A percentile compares a stretch with the other conserved stretches of the same genome.
Conservation (phyloP, 2,113 vertebrate species). For the Anoura caudifer region DNA sequence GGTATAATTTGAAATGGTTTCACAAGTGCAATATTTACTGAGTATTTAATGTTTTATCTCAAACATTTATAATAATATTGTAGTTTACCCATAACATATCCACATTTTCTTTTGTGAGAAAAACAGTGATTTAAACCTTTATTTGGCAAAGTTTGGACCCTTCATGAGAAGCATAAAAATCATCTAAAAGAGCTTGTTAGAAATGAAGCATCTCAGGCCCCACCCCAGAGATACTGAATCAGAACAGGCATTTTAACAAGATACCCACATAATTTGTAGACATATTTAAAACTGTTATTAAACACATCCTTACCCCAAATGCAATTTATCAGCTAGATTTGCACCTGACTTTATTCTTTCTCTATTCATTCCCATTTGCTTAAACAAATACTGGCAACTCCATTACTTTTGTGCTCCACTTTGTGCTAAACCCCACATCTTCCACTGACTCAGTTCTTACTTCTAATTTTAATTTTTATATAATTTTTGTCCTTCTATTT, state of each 20-base stretch:
- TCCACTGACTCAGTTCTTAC: neutral
- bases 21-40: neutral
- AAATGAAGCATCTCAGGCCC: neutral
- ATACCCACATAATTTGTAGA: neutral
- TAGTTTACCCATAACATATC: neutral
- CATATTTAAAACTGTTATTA: slow-evolving; percentile 11
- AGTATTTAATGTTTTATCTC: neutral
- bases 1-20: neutral
- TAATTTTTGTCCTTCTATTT: neutral
- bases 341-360: neutral
- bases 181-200: neutral
- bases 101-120: neutral
- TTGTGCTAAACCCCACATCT: neutral
- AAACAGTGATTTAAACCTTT: neutral
- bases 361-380: neutral
- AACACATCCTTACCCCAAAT: neutral
- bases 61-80: neutral
- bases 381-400: neutral
- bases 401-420: neutral
- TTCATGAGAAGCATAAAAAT: neutral
- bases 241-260: slow-evolving; percentile 10
- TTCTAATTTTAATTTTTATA: neutral
- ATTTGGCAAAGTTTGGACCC: neutral
- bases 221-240: neutral
- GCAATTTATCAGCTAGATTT: neutral